Evolutionary conservation across 2,113 vertebrate species (phyloP), one percentile per base, ranked within the genome.

Genomic region (Notarius lentiginosus): DNA sequence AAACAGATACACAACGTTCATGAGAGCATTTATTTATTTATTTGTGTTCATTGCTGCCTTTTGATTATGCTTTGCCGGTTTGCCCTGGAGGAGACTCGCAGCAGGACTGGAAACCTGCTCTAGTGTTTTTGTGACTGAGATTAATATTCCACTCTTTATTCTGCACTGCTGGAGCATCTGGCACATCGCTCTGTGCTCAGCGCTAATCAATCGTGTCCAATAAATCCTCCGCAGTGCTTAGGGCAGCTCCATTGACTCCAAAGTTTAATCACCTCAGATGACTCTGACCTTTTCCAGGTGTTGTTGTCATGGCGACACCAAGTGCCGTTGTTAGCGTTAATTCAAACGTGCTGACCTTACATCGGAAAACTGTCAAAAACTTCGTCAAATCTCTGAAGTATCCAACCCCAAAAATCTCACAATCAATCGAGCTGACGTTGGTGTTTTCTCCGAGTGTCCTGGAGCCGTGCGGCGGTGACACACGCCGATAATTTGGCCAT

Each of bases 331-430:
- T 12, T 41, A 80, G 10, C 18, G 9, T 41, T 22, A 24, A 41
- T 89, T 73, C 63, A 82, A 92, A 86, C 87, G 58, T 47, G 83
- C 91, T 94, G 94, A 95, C 91, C 92, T 92, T 86, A 92, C 88
- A 92, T 92, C 91, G 91, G 94, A 91, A 92, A 96, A 95, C 93
- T 95, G 92, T 94, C 93, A 93, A 92, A 92, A 92, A 93, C 89
- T 92, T 92, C 93, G 91, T 95, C 89, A 92, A 91, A 93, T 95
- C 90, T 94, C 87, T 88, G 89, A 90, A 91, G 88, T 89, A 92
- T 87, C 79, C 89, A 87, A 86, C 89, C 89, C 87, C 89, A 88
- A 88, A 91, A 90, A 91, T 94, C 86, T 76, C 91, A 90, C 90
- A 91, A 94, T 95, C 94, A 93, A 93, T 95, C 72, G 85, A 88